These are phyloP conservation scores for Pocillopora meandrina DNA, from an alignment of 92 coral and sea anemone species.

Conservation along the genomic window DNA sequence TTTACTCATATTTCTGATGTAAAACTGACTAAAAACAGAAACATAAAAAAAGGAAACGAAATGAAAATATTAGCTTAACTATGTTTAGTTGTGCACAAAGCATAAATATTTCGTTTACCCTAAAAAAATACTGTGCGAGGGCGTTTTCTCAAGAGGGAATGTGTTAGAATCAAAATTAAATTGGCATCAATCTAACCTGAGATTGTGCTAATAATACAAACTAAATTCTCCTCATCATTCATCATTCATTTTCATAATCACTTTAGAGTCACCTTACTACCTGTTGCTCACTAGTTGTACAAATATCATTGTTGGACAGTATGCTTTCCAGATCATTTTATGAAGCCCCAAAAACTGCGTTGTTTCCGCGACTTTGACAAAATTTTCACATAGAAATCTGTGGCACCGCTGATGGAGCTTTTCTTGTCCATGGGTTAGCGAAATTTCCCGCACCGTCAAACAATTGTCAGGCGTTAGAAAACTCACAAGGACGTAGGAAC, in stretches of 20 bases:
- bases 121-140: no score
- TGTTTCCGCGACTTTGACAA: constrained; percentile 50
- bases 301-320: constrained; percentile 61
- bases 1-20: no score
- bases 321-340: constrained; percentile 64
- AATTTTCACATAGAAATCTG: constrained; percentile 65
- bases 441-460: constrained; percentile 55
- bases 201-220: no score
- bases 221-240: no score
- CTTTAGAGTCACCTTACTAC: constrained; percentile 36
- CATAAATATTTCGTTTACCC: no score
- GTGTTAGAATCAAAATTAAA: no score
- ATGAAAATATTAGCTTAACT: no score
- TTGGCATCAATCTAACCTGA: no score
- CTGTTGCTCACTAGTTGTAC: constrained; percentile 70
- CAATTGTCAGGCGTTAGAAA: constrained; percentile 79
- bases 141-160: no score
- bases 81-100: no score
- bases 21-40: no score
- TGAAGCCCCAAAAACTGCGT: constrained; percentile 62
- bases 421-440: constrained; percentile 57
- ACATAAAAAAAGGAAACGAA: no score
- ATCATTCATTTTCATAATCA: background rate
- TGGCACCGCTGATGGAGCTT: constrained; percentile 67
- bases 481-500: constrained; percentile 68